Conservation (phyloP, 2,888 invertebrate species). For the Poecilobothrus nobilitatus region DNA sequence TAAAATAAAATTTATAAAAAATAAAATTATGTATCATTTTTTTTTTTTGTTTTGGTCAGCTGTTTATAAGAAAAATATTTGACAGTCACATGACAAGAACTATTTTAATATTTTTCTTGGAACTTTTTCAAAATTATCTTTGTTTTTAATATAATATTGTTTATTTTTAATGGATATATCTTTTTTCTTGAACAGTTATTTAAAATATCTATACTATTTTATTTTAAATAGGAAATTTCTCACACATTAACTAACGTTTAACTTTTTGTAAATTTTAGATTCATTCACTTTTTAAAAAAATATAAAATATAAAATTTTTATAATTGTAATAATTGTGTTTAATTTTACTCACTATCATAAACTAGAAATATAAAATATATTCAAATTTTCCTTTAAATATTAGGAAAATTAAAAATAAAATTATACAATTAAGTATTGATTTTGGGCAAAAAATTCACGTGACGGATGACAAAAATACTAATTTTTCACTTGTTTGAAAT, state of each 20-base stretch:
- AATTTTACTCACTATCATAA: neutral
- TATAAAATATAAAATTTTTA: too few species aligned
- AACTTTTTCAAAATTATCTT: neutral
- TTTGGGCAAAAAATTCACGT: neutral
- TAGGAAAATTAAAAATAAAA: neutral
- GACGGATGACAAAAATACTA: neutral
- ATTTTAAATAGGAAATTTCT: too few species aligned
- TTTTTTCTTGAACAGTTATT: too few species aligned
- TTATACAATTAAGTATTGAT: neutral
- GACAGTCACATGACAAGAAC: slow-evolving; percentile 3
- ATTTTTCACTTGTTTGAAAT: neutral
- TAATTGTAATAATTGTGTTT: too few species aligned
- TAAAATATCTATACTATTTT: too few species aligned
- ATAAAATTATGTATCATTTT: too few species aligned
- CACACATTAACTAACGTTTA: too few species aligned
- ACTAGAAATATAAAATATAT: neutral
- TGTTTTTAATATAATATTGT: neutral
- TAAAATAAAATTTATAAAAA: too few species aligned
- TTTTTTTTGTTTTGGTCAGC: neutral
- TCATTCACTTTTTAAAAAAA: too few species aligned
- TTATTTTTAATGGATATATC: too few species aligned
- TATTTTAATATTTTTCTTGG: neutral
- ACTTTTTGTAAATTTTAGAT: too few species aligned
- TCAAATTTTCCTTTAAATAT: neutral
- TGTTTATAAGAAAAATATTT: neutral